phyloP scores from a whole-genome alignment of 2,797 vertebrate genomes.

The Anniella stebbinsi region DNA sequence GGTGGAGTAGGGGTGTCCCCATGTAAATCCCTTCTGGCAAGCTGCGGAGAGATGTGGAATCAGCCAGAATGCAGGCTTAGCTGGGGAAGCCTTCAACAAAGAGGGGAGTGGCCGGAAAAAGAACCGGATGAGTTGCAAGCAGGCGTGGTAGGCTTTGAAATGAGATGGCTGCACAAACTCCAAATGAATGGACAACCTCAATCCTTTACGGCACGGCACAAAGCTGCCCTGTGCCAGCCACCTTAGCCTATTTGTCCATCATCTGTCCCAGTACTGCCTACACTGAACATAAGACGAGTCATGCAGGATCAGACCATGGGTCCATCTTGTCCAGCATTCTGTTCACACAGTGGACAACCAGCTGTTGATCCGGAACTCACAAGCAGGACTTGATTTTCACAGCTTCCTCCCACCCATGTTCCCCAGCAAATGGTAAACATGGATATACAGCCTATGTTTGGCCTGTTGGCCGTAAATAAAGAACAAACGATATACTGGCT shows the following conservation, averaged over 20 bases:
- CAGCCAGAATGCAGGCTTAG: background rate
- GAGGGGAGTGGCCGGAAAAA: background rate
- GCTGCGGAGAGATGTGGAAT: constrained; percentile 8
- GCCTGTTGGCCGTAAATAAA: no score
- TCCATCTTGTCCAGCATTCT: no score
- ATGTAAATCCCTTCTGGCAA: constrained; percentile 21
- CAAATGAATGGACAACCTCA: rapidly evolving
- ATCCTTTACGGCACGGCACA: rapidly evolving
- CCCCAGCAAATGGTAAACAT: no score
- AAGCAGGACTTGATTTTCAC: no score
- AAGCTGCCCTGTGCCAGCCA: background rate
- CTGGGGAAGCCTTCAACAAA: background rate
- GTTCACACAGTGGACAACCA: no score
- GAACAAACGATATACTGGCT: no score
- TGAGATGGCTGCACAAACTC: rapidly evolving
- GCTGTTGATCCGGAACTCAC: no score
- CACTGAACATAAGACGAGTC: no score
- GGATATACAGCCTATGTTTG: no score
- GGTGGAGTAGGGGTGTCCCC: background rate
- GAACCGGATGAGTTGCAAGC: background rate
- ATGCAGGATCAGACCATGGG: no score
- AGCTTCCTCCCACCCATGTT: no score
- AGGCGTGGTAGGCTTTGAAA: background rate
- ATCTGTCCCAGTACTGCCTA: no score
- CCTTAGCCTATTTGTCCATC: background rate